Evolutionary conservation across 2,113 vertebrate genomes (phyloP), one percentile per base, ranked within the genome.

Genomic region (Perca flavescens): DNA sequence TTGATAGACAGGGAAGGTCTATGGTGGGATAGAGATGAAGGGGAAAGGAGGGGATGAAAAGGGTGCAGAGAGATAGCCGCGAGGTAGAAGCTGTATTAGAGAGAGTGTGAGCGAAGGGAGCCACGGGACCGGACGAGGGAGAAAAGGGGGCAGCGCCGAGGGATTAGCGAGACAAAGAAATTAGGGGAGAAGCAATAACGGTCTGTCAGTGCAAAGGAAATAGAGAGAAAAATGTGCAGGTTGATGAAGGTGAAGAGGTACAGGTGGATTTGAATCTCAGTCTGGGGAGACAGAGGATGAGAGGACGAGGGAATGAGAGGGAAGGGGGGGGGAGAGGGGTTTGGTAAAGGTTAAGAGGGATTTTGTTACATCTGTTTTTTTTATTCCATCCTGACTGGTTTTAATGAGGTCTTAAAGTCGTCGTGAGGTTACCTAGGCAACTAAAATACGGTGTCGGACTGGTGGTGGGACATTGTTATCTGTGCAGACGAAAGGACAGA

Each of bases 361-460:
- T 91, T 92, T 91, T 88, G 74, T 92, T 67, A 58, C 73, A 90
- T 86, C 74, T 74, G 73, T 77, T 85, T 89, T 86, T 77, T 88
- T 80, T 74, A 88, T 92, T 81, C 72, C 76, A 74, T 86, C 67
- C 86, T 82, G 84, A 80, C 74, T 81, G 86, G 90, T 85, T 91
- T 90, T 89, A 91, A 93, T 92, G 74, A 89, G 85, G 86, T 90
- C 83, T 91, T 90, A 88, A 85, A 92, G 84, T 88, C 43, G 6
- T 58, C 34, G 74, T 91, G 88, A 89, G 90, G 93, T 94, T 94
- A 90, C 90, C 92, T 28, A 83, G 92, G 92, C 80, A 91, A 93
- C 93, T 72, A 82, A 91, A 88, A 90, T 56, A 67, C 16, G 21
- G 46, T 53, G 82, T 62, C 34, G 60, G 82, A 77, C 73, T 34